A percentile compares a stretch with the other conserved stretches of the same genome.
Evolutionary conservation across 1,140 invertebrate genomes (phyloP).

Genomic region (Drosophila virilis): DNA sequence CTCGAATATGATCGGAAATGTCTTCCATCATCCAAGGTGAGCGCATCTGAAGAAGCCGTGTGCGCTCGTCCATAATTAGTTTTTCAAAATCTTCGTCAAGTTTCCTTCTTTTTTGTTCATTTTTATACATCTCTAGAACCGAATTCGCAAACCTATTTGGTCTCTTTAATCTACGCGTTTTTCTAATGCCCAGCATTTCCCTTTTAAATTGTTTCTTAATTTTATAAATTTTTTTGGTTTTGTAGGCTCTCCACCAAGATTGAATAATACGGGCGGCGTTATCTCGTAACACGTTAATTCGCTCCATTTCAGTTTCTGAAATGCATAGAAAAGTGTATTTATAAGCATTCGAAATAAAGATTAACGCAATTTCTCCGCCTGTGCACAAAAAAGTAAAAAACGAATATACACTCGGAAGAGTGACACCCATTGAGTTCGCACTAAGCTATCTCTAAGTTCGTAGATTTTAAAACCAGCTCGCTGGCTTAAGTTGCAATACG

Average conservation of each 20-base stretch:
- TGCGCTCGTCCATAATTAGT: slow-evolving; percentile 86
- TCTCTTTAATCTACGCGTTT: slow-evolving; percentile 65
- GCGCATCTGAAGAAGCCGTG: slow-evolving; percentile 85
- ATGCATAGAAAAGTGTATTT: too few relatives aligned
- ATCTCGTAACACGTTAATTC: slow-evolving; percentile 14
- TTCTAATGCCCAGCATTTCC: slow-evolving; percentile 84
- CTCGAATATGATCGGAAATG: slow-evolving; percentile 88
- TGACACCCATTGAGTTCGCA: too few relatives aligned
- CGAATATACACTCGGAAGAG: too few relatives aligned
- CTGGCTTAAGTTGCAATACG: too few relatives aligned
- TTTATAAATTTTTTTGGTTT: slow-evolving; percentile 70
- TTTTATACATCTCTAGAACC: slow-evolving; percentile 84
- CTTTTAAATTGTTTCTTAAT: slow-evolving; percentile 78
- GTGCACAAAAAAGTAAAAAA: background rate
- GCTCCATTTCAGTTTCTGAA: slow-evolving; percentile 30
- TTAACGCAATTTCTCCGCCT: too few relatives aligned
- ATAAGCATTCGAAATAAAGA: too few relatives aligned
- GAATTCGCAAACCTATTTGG: slow-evolving; percentile 43
- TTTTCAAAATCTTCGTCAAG: slow-evolving; percentile 85
- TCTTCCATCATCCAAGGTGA: slow-evolving; percentile 88
- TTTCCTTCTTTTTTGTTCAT: slow-evolving; percentile 69
- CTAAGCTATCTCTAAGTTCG: too few relatives aligned
- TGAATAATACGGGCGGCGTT: slow-evolving; percentile 85
- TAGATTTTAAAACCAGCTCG: too few relatives aligned
- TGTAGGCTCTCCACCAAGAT: slow-evolving; percentile 84